Evolutionary conservation across 2,113 vertebrate species (phyloP).

Genomic region (Rhegmatorhina hoffmannsi): DNA sequence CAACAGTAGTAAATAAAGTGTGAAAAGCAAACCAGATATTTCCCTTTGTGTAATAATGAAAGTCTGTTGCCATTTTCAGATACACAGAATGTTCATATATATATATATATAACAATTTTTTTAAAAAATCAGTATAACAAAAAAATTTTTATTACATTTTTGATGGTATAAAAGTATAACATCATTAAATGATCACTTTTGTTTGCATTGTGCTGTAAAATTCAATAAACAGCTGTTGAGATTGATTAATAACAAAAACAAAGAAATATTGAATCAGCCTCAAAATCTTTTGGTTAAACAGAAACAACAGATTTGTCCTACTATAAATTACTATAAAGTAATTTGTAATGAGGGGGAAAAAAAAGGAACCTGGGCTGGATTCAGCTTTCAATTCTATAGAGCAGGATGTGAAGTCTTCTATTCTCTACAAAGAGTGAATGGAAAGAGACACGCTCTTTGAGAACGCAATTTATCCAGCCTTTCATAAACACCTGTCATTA

Average conservation of each 20-base stretch:
- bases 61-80: neutral
- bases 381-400: neutral
- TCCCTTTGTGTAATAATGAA: neutral
- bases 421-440: neutral
- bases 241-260: constrained; percentile 11
- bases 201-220: neutral
- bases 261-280: neutral
- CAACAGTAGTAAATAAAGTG: neutral
- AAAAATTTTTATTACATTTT: neutral
- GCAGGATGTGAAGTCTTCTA: neutral
- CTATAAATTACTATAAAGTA: neutral
- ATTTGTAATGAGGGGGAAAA: neutral
- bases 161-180: neutral
- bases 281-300: neutral
- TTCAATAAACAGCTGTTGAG: neutral
- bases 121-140: neutral
- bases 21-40: neutral
- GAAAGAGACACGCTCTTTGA: neutral
- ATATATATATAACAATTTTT: neutral
- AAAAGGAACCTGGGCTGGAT: neutral
- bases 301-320: neutral
- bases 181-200: constrained; percentile 3
- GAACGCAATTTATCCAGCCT: neutral
- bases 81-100: neutral
- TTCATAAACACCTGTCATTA: neutral